These are phyloP conservation scores for Serrognathus titanus DNA, from an alignment of 2,888 invertebrate genomes.

Conservation along the genomic window DNA sequence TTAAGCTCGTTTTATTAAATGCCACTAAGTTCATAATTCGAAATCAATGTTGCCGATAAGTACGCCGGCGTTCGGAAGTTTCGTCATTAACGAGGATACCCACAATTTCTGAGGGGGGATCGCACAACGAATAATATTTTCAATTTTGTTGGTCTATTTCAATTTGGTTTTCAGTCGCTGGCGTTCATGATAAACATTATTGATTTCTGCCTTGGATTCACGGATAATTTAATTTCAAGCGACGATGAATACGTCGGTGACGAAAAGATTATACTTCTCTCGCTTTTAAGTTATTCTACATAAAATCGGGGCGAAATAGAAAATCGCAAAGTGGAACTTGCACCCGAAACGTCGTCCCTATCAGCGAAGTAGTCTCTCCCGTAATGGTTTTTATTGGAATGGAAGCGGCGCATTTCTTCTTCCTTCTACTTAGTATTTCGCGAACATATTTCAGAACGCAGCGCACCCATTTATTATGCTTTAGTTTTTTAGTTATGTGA, in stretches of 20 bases:
- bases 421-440: slow-evolving; percentile 21
- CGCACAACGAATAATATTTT: too few relatives aligned
- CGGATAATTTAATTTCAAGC: too few relatives aligned
- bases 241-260: too few relatives aligned
- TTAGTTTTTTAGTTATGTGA: slow-evolving; percentile 30
- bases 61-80: neutral
- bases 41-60: slow-evolving; percentile 1
- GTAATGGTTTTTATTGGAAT: slow-evolving; percentile 6
- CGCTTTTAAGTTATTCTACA: too few relatives aligned
- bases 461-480: slow-evolving; percentile 33
- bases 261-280: too few relatives aligned
- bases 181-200: too few relatives aligned
- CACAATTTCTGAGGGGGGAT: too few relatives aligned
- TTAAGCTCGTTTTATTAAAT: too few relatives aligned
- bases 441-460: slow-evolving; percentile 25
- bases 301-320: neutral
- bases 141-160: too few relatives aligned
- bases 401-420: neutral
- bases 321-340: neutral
- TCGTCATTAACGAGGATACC: too few relatives aligned
- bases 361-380: neutral
- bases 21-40: neutral
- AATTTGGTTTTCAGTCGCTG: too few relatives aligned
- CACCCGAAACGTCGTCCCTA: neutral
- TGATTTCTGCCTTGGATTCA: too few relatives aligned